A percentile compares a stretch with the other conserved stretches of the same genome.
These are phyloP conservation scores for Brachionus paranguensis DNA, from an alignment of 1,140 invertebrate genomes.

Conservation along the genomic window DNA sequence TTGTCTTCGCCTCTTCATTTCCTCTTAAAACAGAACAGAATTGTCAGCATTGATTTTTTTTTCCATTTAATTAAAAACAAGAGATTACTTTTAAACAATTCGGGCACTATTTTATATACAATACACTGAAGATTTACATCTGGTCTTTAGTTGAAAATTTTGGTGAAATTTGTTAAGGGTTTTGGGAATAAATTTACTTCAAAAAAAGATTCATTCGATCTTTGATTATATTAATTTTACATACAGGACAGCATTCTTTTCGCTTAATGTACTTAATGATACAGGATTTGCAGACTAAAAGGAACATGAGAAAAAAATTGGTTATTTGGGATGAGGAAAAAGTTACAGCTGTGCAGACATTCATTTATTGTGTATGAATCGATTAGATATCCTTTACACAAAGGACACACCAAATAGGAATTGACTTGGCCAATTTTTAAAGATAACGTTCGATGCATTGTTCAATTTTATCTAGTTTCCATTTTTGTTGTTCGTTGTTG, in stretches of 20 bases:
- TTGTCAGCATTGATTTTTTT: background rate
- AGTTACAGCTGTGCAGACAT: slow-evolving; percentile 91
- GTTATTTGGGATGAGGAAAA: background rate
- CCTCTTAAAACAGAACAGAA: slow-evolving; percentile 53
- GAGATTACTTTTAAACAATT: slow-evolving; percentile 68
- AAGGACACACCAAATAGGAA: slow-evolving; percentile 85
- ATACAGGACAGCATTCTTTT: slow-evolving; percentile 54
- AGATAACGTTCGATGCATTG: slow-evolving; percentile 30
- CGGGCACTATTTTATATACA: slow-evolving; percentile 90
- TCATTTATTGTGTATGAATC: slow-evolving; percentile 94
- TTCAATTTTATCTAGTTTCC: background rate
- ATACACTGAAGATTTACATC: slow-evolving; percentile 89
- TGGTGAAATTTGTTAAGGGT: background rate
- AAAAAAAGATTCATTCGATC: slow-evolving; percentile 51
- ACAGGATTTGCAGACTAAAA: slow-evolving; percentile 53
- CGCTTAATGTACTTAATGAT: slow-evolving; percentile 53
- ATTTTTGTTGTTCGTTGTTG: background rate
- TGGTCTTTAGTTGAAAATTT: slow-evolving; percentile 58
- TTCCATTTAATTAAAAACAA: too few relatives aligned
- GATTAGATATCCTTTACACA: slow-evolving; percentile 90
- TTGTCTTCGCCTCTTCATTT: slow-evolving; percentile 75
- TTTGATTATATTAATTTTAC: slow-evolving; percentile 54
- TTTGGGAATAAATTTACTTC: slow-evolving; percentile 44
- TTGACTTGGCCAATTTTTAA: slow-evolving; percentile 65
- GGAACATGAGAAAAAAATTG: background rate